phyloP scores from a whole-genome alignment of 2,113 vertebrate species.

The Phalacrocorax carbo region DNA sequence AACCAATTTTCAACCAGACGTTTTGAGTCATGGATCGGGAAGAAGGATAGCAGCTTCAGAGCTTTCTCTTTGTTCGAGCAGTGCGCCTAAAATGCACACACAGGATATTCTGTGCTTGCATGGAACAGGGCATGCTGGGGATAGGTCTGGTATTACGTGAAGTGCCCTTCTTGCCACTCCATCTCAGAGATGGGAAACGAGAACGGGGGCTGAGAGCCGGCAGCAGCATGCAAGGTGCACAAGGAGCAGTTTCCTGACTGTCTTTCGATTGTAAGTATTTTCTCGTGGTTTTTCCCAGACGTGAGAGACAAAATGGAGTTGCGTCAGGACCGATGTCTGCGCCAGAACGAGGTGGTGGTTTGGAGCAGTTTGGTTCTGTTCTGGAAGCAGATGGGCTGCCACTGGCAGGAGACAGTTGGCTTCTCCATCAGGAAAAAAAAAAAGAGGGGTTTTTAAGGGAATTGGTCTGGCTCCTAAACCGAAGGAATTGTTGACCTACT shows the following conservation, averaged over 20 bases:
- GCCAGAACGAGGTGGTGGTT: slow-evolving; percentile 11
- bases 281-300: background rate
- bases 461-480: slow-evolving; percentile 53
- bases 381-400: slow-evolving; percentile 19
- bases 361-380: slow-evolving; percentile 13
- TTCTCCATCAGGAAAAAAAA: background rate
- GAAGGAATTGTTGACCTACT: slow-evolving; percentile 75
- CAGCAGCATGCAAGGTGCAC: background rate
- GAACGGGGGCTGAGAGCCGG: background rate
- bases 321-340: background rate
- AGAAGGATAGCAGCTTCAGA: slow-evolving; percentile 42
- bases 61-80: slow-evolving; percentile 43
- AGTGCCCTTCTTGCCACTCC: background rate
- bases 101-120: background rate
- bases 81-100: background rate
- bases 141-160: background rate
- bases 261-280: slow-evolving; percentile 34
- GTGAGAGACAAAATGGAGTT: slow-evolving; percentile 32
- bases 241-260: background rate
- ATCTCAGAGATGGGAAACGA: background rate
- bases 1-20: slow-evolving; percentile 55
- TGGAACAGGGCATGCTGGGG: background rate
- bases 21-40: slow-evolving; percentile 62
- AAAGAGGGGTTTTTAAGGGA: slow-evolving; percentile 40
- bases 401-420: slow-evolving; percentile 11